Evolutionary conservation across 2,797 vertebrate genomes (phyloP), one percentile per base, ranked within the genome.

Genomic region (Anomalospiza imberbis): DNA sequence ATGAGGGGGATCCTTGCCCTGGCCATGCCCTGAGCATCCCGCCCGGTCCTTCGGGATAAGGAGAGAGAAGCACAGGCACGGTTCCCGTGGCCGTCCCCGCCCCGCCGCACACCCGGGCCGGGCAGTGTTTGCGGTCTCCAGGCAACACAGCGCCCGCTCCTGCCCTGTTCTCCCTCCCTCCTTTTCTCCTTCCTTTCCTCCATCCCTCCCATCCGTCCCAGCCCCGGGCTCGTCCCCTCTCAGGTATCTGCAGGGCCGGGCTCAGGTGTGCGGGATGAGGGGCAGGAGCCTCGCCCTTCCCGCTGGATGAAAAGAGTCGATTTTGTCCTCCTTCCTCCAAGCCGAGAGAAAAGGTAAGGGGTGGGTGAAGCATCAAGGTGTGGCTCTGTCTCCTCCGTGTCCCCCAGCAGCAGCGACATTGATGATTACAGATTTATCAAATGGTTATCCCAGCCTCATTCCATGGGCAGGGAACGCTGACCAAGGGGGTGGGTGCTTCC

Each of bases 281-380:
- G 17, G 3, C 53, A 9, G 60, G 3, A 72, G 47, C 66, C 58
- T 13, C 60, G 0, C 20, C 67, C 16, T 26, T 18, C 28, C 48
- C 4, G 0, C 44, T 1, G 26, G 3, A 1, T 12, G 16, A 24
- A 50, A 45, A 25, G 7, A 7, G 9, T 10, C 0, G 3, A 19
- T 57, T 62, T 32, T 12, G 31, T 53, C 25, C 76, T 74, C 13
- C 14, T 36, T 66, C 19, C 53, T n/a, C n/a, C 14, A 17, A n/a
- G 44, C 9, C 13, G 20, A n/a, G 42, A 38, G 48, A 16, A 57
- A 65, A 86, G 58, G 70, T 51, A 53, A 84, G 57, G 0, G 31
- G 7, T 2, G 18, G 55, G 47, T 0, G 7, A 79, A 47, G 55
- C 4, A 28, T 8, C 8, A 0, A 14, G 24, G 45, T 13, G 40